phyloP scores from a whole-genome alignment of 2,888 invertebrate species.

The Polyommatus icarus region DNA sequence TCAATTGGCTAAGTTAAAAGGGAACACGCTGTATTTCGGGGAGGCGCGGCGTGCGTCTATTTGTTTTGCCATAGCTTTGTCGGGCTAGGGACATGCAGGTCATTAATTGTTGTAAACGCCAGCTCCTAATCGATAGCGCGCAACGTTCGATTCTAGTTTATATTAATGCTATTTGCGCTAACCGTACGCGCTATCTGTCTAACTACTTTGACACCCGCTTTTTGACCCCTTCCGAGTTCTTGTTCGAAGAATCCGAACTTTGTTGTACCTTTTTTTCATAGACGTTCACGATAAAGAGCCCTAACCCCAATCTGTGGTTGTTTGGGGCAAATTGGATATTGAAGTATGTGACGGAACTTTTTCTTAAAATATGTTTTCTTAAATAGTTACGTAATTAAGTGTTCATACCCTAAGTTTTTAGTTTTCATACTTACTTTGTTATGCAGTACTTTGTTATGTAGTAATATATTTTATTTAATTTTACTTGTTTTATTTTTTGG shows the following conservation, averaged over 20 bases:
- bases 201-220: conserved; percentile 44
- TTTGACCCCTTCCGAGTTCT: conserved; percentile 35
- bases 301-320: no score
- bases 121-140: conserved; percentile 78
- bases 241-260: conserved; percentile 3
- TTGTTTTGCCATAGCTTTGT: conserved; percentile 80
- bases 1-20: conserved; percentile 39
- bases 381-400: no score
- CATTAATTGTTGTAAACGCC: conserved; percentile 80
- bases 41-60: conserved; percentile 74
- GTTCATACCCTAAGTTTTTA: no score
- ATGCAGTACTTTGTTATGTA: no score
- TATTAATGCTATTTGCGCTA: conserved; percentile 79
- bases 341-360: no score
- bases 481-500: no score
- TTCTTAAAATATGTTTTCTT: no score
- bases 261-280: no score
- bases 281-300: no score
- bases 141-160: conserved; percentile 79
- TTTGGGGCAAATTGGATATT: no score
- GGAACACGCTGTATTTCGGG: conserved; percentile 62
- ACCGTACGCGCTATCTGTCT: conserved; percentile 50
- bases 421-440: no score
- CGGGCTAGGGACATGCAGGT: conserved; percentile 78
- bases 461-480: no score